A percentile compares a stretch with the other conserved stretches of the same genome.
phyloP scores from a whole-genome alignment of 2,797 vertebrate genomes.

The Clarias laeviceps region DNA sequence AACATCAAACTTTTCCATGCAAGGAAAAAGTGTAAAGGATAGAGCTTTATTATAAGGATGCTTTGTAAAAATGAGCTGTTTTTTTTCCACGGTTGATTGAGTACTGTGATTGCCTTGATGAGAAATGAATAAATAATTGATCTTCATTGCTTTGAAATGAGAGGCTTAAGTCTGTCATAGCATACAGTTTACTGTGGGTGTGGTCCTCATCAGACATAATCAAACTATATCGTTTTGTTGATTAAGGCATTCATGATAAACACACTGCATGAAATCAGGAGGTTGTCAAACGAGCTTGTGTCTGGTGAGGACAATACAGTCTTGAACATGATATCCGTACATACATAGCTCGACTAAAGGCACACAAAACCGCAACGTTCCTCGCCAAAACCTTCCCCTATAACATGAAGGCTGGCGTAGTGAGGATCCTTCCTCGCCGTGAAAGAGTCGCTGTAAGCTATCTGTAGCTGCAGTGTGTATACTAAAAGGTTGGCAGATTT shows the following conservation, averaged over 20 bases:
- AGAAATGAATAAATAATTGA: constrained; percentile 39
- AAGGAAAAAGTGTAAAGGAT: background rate
- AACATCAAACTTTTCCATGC: constrained; percentile 8
- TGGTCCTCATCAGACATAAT: constrained; percentile 42
- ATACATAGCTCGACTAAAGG: background rate
- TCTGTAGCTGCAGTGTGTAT: constrained; percentile 40
- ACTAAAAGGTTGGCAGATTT: constrained; percentile 49
- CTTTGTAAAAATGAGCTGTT: background rate
- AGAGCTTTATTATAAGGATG: background rate
- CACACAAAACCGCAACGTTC: background rate
- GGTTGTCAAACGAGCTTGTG: background rate
- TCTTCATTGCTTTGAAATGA: constrained; percentile 21
- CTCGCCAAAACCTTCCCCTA: background rate
- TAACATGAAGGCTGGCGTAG: constrained; percentile 18
- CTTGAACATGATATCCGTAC: background rate
- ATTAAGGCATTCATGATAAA: constrained; percentile 35
- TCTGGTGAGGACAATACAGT: background rate
- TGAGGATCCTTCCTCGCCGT: constrained; percentile 6
- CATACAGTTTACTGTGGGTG: constrained; percentile 32
- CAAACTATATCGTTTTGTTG: constrained; percentile 33
- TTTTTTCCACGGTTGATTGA: constrained; percentile 47
- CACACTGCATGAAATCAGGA: background rate
- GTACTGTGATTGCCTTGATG: constrained; percentile 40
- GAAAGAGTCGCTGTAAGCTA: background rate
- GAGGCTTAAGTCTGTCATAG: constrained; percentile 15